A percentile compares a stretch with the other conserved stretches of the same genome.
These are phyloP conservation scores for Aspidiotus rigidus DNA, from an alignment of 2,888 invertebrate genomes.

Conservation along the genomic window DNA sequence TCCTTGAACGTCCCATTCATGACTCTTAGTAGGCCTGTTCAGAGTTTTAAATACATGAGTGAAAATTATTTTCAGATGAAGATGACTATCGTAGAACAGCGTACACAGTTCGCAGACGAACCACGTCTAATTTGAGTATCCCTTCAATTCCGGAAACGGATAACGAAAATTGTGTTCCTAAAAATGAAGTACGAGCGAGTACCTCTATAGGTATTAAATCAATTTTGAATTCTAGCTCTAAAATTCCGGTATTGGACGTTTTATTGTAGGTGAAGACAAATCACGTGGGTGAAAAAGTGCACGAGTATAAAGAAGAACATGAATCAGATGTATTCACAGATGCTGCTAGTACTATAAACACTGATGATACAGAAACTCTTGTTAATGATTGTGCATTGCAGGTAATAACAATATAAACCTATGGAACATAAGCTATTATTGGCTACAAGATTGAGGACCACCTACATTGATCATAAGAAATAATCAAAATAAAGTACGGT, in stretches of 20 bases:
- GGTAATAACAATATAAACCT: not conserved
- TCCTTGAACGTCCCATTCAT: too few relatives aligned
- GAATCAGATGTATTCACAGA: conserved; percentile 49
- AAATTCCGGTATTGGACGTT: too few relatives aligned
- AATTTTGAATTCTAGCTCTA: too few relatives aligned
- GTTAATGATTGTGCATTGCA: conserved; percentile 1
- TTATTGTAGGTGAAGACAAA: not conserved
- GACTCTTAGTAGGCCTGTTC: too few relatives aligned
- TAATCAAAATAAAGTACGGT: too few relatives aligned
- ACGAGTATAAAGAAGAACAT: conserved; percentile 38
- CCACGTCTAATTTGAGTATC: conserved; percentile 19
- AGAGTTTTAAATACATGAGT: too few relatives aligned
- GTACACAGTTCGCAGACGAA: conserved; percentile 39
- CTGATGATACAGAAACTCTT: conserved; percentile 59
- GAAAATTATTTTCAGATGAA: conserved; percentile 25
- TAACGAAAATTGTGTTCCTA: conserved; percentile 3
- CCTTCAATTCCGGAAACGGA: conserved; percentile 11
- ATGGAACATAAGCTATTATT: too few relatives aligned
- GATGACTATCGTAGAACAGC: conserved; percentile 39
- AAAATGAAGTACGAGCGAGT: too few relatives aligned
- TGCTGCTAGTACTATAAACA: conserved; percentile 50
- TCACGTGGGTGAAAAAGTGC: not conserved
- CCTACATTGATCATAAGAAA: too few relatives aligned
- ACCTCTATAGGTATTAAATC: too few relatives aligned
- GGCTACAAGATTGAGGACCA: too few relatives aligned